These are phyloP conservation scores for Epinotia bilunana DNA, from an alignment of 2,888 invertebrate genomes.

Conservation along the genomic window DNA sequence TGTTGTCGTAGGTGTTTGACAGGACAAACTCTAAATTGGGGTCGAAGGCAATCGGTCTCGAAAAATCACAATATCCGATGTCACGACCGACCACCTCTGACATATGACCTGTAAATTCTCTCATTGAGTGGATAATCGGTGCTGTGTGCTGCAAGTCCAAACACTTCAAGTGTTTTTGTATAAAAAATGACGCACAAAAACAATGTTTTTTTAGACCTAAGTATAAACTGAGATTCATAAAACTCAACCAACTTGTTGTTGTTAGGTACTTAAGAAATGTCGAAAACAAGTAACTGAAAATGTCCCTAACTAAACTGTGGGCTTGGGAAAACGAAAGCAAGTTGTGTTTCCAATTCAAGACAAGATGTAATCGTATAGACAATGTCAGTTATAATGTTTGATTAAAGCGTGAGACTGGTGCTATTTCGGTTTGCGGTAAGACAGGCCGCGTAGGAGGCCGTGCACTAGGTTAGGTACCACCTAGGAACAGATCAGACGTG, in stretches of 20 bases:
- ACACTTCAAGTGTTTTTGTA: slow-evolving; percentile 7
- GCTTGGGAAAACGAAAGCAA: background rate
- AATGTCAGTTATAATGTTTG: slow-evolving; percentile 24
- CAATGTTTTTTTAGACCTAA: too few relatives aligned
- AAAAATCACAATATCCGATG: slow-evolving; percentile 51
- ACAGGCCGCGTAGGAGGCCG: slow-evolving; percentile 33
- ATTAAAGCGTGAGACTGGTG: slow-evolving; percentile 38
- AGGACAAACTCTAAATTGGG: slow-evolving; percentile 73
- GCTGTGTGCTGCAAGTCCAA: slow-evolving; percentile 6
- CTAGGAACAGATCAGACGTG: slow-evolving; percentile 49
- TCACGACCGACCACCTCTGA: slow-evolving; percentile 54
- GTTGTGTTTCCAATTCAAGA: slow-evolving; percentile 2
- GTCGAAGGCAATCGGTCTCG: slow-evolving; percentile 68
- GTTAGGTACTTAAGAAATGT: too few relatives aligned
- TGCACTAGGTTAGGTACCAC: slow-evolving; percentile 36
- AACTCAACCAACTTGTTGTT: too few relatives aligned
- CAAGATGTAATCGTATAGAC: slow-evolving; percentile 24
- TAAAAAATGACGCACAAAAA: background rate
- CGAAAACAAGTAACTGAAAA: too few relatives aligned
- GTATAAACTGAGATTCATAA: too few relatives aligned
- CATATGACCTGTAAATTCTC: slow-evolving; percentile 44
- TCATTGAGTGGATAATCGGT: slow-evolving; percentile 29
- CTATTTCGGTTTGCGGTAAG: slow-evolving; percentile 31
- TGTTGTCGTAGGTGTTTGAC: slow-evolving; percentile 53
- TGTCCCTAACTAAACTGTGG: too few relatives aligned